Evolutionary conservation across 2,888 invertebrate genomes (phyloP), one percentile per base, ranked within the genome.

Genomic region (Cantharis rustica): DNA sequence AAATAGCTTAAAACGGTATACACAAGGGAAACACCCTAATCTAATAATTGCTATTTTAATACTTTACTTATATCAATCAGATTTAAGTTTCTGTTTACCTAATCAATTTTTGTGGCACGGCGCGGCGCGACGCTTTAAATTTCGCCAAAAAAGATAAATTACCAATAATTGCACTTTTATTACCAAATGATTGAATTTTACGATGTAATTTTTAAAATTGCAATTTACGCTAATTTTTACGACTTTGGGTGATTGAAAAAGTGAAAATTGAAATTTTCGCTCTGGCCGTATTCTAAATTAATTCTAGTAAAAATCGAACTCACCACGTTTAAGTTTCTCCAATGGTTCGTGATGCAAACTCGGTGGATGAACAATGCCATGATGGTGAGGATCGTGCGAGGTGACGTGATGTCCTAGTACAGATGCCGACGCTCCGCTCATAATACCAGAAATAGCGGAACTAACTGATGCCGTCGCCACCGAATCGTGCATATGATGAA

Each of bases 251-350:
- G n/a, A 47, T 47, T 47, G 47, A 47, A 31, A 31, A 31, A 13
- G 0, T 13, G 10, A 62, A 61, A 20, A 20, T 20, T 20, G 20
- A 20, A 20, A 20, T 2, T 20, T 16, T 63, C 1, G 63, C n/a
- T n/a, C n/a, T n/a, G 20, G 20, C 20, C 20, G n/a, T 20, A 11
- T 16, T 62, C 10, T 9, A 5, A 4, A 66, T 20, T 66, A 20
- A 11, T 62, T 13, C n/a, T 16, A 73, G 61, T 61, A 61, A 69
- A 69, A 63, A 62, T 70, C 69, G 72, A 77, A 92, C 93, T 94
- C 89, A 94, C 91, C 91, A 92, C 94, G 90, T 92, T 94, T 95
- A 77, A 95, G 90, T 87, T 94, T 95, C 89, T 95, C 94, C 78
- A 95, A 86, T 9, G 94, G 94, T 85, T 94, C 94, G 85, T 93